Conservation (phyloP, 2,888 invertebrate genomes). For the Trypoxylon attenuatum region DNA sequence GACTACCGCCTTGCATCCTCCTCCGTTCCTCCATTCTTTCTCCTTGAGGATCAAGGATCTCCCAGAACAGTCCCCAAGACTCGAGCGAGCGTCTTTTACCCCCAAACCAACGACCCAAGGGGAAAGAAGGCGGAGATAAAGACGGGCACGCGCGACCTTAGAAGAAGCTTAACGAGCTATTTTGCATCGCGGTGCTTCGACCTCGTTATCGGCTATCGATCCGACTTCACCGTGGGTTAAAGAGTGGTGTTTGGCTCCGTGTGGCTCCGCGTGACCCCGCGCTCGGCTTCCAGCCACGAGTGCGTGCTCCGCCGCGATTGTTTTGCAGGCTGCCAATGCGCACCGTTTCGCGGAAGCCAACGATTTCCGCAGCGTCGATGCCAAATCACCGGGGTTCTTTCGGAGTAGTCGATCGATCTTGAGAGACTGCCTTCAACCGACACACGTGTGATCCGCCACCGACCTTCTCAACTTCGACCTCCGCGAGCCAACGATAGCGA, state of each 20-base stretch:
- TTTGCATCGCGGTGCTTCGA: conserved; percentile 69
- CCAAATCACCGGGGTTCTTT: conserved; percentile 35
- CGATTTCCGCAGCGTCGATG: conserved; percentile 39
- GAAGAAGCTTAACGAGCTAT: conserved; percentile 67
- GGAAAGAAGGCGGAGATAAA: conserved; percentile 16
- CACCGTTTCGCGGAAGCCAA: conserved; percentile 53
- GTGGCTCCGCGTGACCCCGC: not conserved
- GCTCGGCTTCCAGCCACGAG: not conserved
- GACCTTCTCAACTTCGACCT: not conserved
- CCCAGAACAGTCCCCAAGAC: conserved; percentile 19
- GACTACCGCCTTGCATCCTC: conserved; percentile 1
- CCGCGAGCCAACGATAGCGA: not conserved
- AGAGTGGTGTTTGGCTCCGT: conserved; percentile 28
- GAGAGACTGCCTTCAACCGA: not conserved
- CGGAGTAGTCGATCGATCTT: conserved; percentile 37
- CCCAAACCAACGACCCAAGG: not conserved
- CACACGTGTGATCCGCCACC: not conserved
- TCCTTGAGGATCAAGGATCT: not conserved
- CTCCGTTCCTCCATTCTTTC: not conserved
- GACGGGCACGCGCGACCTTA: conserved; percentile 46
- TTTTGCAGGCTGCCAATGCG: conserved; percentile 33
- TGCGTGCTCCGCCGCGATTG: conserved; percentile 3
- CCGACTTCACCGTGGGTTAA: conserved; percentile 51
- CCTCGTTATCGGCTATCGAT: conserved; percentile 69
- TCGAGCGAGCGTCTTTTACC: conserved; percentile 27